Base-by-base conservation (phyloP, 2,797 vertebrate genomes). In the Masticophis lateralis region DNA sequence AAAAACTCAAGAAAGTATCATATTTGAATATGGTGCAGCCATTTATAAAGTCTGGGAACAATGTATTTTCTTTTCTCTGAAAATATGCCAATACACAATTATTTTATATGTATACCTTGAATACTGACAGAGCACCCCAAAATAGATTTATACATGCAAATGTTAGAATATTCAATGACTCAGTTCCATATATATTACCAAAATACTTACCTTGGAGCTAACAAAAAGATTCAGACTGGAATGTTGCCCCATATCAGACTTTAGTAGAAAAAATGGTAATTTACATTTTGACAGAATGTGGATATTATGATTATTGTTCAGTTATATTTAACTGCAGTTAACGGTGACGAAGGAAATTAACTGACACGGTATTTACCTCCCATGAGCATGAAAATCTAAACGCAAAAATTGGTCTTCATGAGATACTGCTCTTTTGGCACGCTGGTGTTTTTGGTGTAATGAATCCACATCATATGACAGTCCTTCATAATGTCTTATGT, bases 401-500 rank as follows among this genome's bases (percentile, higher is more conserved):
- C 97, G 98, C 96, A 99, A 95, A 63, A 98, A 98, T 96, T 96
- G 98, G 93, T 99, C 99, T 89, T 99, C 98, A 2, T 98, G 98
- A 1, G 98, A 98, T 13, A 99, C 89, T 4, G 99, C 98, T 97
- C 99, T 98, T 98, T 99, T 99, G 97, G 98, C 99, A 98, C 99
- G 98, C 98, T 99, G 99, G 98, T 99, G 99, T 97, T 98, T 98
- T 98, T 97, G 98, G 98, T 99, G 99, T 97, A 99, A 97, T 94
- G 97, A 97, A 92, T 98, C 98, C 93, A 98, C 98, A 96, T 99
- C 98, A 0, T 99, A 99, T 63, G 98, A 99, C 93, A 99, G 97
- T 94, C 99, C 99, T 97, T 99, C 99, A 97, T 99, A 99, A 97
- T 99, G 98, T 91, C 96, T 98, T 96, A 99, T 99, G 94, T 98